Conservation (phyloP, 2,888 invertebrate genomes). For the Trissoscelio sp. region DNA sequence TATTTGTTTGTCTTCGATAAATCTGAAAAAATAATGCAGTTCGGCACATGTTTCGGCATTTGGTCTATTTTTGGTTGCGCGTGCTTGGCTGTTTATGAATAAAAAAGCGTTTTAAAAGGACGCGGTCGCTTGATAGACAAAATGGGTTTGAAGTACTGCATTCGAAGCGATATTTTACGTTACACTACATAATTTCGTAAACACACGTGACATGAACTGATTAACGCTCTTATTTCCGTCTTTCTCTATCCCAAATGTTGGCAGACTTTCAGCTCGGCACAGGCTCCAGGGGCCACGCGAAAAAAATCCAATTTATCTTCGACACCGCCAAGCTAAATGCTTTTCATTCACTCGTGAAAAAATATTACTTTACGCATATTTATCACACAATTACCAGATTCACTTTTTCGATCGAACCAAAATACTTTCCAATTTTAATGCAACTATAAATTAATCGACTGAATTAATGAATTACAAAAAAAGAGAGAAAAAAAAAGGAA, state of each 20-base stretch:
- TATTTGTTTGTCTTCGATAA: constrained; percentile 1
- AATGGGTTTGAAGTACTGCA: constrained; percentile 50
- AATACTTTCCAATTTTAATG: neutral
- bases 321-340: constrained; percentile 41
- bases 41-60: constrained; percentile 31
- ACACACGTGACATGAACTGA: constrained; percentile 66
- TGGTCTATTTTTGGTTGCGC: constrained; percentile 52
- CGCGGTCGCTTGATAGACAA: constrained; percentile 40
- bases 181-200: constrained; percentile 63
- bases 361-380: constrained; percentile 37
- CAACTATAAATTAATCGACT: too few relatives aligned
- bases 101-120: constrained; percentile 34
- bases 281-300: constrained; percentile 26
- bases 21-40: constrained; percentile 16
- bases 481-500: neutral
- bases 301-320: constrained; percentile 53
- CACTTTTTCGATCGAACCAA: constrained; percentile 2
- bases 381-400: constrained; percentile 9
- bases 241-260: constrained; percentile 50
- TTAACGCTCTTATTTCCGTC: constrained; percentile 64
- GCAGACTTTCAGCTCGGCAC: constrained; percentile 49
- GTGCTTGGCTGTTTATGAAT: constrained; percentile 31
- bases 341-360: constrained; percentile 54
- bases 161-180: constrained; percentile 64
- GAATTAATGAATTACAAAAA: too few relatives aligned